Evolutionary conservation across 1,140 invertebrate genomes (phyloP), one percentile per base, ranked within the genome.

Genomic region (Acromyrmex heyeri): DNA sequence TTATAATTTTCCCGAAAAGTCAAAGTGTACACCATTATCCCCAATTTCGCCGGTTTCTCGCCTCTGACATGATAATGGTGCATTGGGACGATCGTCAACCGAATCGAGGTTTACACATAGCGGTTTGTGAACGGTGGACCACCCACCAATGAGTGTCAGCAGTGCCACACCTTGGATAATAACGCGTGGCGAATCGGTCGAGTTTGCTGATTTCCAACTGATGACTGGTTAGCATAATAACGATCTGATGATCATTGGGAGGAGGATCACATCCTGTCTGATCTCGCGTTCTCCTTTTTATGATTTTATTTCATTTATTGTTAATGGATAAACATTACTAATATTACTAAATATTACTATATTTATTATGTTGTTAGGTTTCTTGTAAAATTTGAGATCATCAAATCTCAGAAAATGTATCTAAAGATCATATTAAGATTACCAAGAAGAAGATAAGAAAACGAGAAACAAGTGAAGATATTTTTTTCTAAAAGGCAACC

Each of bases 141-240:
- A 94, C 94, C 94, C 93, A 94, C 91, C 62, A 72, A 83, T 53
- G 64, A 87, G 59, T 64, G 70, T 81, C 86, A 87, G 86, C 87
- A 82, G 86, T 88, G 93, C 93, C 94, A 94, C 94, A 94, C 94
- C 94, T 94, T 91, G 91, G 81, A 93, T 93, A 92, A 94, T 94
- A 91, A 90, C 87, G 90, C 93, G 89, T 75, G 61, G 82, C 93
- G 92, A 94, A 94, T 93, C 91, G 88, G 78, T 64, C 85, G 86
- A 85, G 88, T 88, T 91, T 85, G 85, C 89, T 91, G 90, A 93
- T 90, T 86, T 90, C 81, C 81, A 78, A 55, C 75, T 91, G 91
- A 92, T 92, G 90, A 90, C 88, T 82, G 91, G 91, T 90, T 89
- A 83, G 86, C 91, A 87, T 86, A 85, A 87, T 88, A 90, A 92